Evolutionary conservation across 2,888 invertebrate genomes (phyloP), one percentile per base, ranked within the genome.

Genomic region (Pomacea canaliculata): DNA sequence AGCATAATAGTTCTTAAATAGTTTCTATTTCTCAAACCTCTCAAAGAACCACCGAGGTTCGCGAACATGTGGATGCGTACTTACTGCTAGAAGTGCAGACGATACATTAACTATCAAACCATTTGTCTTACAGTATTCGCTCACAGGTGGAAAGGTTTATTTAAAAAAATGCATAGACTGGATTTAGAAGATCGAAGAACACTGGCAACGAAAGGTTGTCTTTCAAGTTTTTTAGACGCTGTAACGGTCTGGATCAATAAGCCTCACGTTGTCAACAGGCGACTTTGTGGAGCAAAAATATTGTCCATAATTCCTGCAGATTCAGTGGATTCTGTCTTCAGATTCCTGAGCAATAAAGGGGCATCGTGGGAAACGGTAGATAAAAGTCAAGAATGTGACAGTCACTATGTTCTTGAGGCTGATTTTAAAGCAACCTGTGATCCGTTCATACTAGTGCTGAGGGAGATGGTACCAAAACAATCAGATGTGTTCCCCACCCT

Each of bases 211-310:
- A 76, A 69, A 19, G 78, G 76, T 1, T 69, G 37, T 0, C 23
- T 70, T 49, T 71, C 71, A 46, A 80, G 82, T 8, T 87, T 86
- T 76, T 69, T 79, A 19, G 81, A 82, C 62, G 82, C 88, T 16
- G 49, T 86, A 4, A 82, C 85, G 4, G 82, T 88, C 27, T 88
- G 85, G 84, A 83, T 88, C 60, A 87, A 88, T 76, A 88, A 88
- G 79, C 88, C 88, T 0, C 88, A 88, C 69, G 87, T 87, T 37
- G 84, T 85, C 0, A 88, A 88, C 78, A 78, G 86, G 18, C 78
- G 86, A 37, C 73, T 88, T 10, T 84, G 85, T 79, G 88, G 88
- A 0, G 79, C 85, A 5, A 83, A 82, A 69, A 79, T 86, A 4
- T 16, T 80, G 18, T 19, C 60, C 12, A 69, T 74, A 48, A 49